Base-by-base conservation (phyloP, 1,140 invertebrate species). In the Panulirus ornatus region DNA sequence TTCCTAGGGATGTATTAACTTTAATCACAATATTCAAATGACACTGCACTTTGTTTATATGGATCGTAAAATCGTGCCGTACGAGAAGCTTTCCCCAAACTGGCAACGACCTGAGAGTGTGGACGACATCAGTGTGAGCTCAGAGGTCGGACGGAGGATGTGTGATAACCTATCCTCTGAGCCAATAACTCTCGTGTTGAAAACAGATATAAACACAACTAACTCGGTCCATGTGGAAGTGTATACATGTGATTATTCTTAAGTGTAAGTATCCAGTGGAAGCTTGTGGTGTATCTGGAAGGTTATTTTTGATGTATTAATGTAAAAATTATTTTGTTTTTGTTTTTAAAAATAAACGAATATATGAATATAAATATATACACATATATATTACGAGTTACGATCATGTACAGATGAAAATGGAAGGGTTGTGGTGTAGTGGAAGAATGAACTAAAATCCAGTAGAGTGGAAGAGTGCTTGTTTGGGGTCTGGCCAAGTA, bases 181-280 rank as follows among this genome's bases (percentile, higher is more conserved):
- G 83, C 63, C 70, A 47, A 73, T 84, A 84, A 71, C 40, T 84
- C 63, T 84, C 83, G 83, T 84, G 83, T 73, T 70, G 14, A 71
- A 84, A 84, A 44, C 38, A 71, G 34, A 16, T 44, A 47, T 42
- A 40, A 3, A 44, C 42, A 30, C 22, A 16, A 42, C 19, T 44
- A n/a, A n/a, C 40, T 34, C 22, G 22, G 63, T 47, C 30, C 22
- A 44, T 38, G 71, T 84, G 83, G 54, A 66, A 30, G 34, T 71
- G n/a, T 71, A 51, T 19, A 44, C 58, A 8, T 47, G 40, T 47
- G 83, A 66, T 54, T 44, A 71, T 44, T 38, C 58, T 44, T 71
- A 47, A 44, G 44, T 81, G 78, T 81, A 44, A 81, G 78, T 81
- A 81, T 81, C 78, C 14, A n/a, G 27, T 47, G 42, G 19, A 11